A percentile compares a stretch with the other conserved stretches of the same genome.
Conservation (phyloP, 30 jellyfish, hydroid and myxozoan genomes). For the Catostylus mosaicus region DNA sequence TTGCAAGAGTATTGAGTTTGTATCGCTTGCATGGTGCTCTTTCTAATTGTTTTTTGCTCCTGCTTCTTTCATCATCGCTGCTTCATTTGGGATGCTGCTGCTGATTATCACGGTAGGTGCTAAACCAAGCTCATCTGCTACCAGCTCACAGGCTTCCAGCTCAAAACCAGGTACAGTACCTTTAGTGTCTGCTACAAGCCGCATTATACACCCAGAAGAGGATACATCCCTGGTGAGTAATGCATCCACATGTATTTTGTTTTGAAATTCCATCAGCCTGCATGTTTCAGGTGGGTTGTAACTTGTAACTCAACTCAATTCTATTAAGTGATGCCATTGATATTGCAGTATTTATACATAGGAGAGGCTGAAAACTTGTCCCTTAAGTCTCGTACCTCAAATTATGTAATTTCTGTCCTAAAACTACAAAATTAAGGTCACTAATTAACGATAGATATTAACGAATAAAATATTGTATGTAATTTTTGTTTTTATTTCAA, state of each 20-base stretch:
- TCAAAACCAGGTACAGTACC: constrained; percentile 92
- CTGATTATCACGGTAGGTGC: constrained; percentile 87
- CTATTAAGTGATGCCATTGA: no score
- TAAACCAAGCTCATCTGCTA: constrained; percentile 68
- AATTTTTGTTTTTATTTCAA: no score
- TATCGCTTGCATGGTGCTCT: background rate
- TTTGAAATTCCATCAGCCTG: background rate
- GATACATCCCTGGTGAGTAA: constrained; percentile 93
- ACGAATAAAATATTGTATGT: no score
- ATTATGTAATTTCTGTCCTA: no score
- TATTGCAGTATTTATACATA: no score
- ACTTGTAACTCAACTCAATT: background rate
- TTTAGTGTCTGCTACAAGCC: constrained; percentile 95
- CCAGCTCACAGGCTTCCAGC: constrained; percentile 46
- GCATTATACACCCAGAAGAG: constrained; percentile 95
- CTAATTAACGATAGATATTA: no score
- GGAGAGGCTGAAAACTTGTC: no score
- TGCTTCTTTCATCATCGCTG: constrained; percentile 74
- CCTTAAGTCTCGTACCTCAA: no score
- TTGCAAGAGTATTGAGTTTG: constrained; percentile 11
- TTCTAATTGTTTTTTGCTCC: constrained; percentile 38
- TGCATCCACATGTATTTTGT: background rate
- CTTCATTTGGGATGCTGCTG: constrained; percentile 49
- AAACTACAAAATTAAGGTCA: no score
- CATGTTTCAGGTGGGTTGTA: constrained; percentile 53